Base-by-base conservation (phyloP, 2,888 invertebrate species). In the Chydorus sphaericus region DNA sequence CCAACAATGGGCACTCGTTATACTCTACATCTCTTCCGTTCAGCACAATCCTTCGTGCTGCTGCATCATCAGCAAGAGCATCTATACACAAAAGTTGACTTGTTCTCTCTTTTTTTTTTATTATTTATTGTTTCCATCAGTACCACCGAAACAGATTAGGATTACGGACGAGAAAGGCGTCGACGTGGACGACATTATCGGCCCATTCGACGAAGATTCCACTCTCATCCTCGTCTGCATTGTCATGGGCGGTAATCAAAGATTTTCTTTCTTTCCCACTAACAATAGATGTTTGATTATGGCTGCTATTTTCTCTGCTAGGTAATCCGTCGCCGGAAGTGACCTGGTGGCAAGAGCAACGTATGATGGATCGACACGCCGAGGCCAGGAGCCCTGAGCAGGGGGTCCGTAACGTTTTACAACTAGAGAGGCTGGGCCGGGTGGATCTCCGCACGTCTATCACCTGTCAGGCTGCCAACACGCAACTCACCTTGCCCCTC, bases 311-410 rank as follows among this genome's bases (percentile, higher is more conserved):
- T 23, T 14, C 61, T 51, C 57, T 65, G 66, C 7, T 68, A 86
- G 85, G 85, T 62, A 78, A 81, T 56, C 85, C 85, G 1, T 75
- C 79, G 18, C 85, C 85, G 0, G 75, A 78, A 5, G 80, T 85
- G 60, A 82, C 81, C 57, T 85, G 85, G 85, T 85, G 83, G 77
- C 81, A 82, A 58, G 84, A 83, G 61, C 79, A 81, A 61, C 79
- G 80, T 3, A 73, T 85, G 38, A 73, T 85, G 56, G 81, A 82
- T 66, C 75, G 77, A 23, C 73, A 79, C 59, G 78, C 78, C 26
- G 80, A 80, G 64, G 60, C 59, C 31, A 51, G 60, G 39, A 62
- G 59, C 18, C 58, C 62, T 60, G 78, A 80, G 3, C 74, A 77
- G 55, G 44, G 44, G 4, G 44, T 44, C 20, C 75, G 78, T 36